These are phyloP conservation scores for Pterostichus niger DNA, from an alignment of 2,888 invertebrate species.

Conservation along the genomic window DNA sequence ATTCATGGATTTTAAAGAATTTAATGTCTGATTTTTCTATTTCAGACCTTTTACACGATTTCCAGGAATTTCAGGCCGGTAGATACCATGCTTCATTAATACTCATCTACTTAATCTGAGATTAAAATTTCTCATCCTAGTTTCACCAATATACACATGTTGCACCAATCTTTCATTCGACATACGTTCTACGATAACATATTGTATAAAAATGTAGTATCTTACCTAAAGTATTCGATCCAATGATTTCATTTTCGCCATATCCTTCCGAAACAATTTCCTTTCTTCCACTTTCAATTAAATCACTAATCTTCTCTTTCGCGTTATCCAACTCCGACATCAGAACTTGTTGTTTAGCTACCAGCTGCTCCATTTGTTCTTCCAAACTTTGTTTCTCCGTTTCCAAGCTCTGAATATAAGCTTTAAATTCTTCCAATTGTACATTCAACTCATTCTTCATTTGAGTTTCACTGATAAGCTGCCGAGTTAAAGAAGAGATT, in stretches of 20 bases:
- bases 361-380: conserved; percentile 81
- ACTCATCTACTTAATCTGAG: no score
- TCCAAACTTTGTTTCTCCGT: conserved; percentile 79
- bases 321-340: conserved; percentile 77
- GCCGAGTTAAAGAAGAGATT: conserved; percentile 71
- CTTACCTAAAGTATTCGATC: conserved; percentile 55
- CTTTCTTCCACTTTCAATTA: conserved; percentile 77
- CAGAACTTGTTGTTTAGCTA: conserved; percentile 80
- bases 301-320: conserved; percentile 76
- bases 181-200: no score
- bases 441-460: conserved; percentile 75
- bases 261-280: conserved; percentile 80
- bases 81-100: no score
- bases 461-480: conserved; percentile 73
- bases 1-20: no score
- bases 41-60: no score
- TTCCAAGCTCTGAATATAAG: conserved; percentile 77
- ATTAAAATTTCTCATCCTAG: no score
- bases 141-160: no score
- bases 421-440: conserved; percentile 81
- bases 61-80: no score
- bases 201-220: not conserved
- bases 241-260: conserved; percentile 74
- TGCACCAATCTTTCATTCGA: no score
- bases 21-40: no score